These are phyloP conservation scores for Gymnodraco acuticeps DNA, from an alignment of 2,797 vertebrate genomes.

Conservation along the genomic window DNA sequence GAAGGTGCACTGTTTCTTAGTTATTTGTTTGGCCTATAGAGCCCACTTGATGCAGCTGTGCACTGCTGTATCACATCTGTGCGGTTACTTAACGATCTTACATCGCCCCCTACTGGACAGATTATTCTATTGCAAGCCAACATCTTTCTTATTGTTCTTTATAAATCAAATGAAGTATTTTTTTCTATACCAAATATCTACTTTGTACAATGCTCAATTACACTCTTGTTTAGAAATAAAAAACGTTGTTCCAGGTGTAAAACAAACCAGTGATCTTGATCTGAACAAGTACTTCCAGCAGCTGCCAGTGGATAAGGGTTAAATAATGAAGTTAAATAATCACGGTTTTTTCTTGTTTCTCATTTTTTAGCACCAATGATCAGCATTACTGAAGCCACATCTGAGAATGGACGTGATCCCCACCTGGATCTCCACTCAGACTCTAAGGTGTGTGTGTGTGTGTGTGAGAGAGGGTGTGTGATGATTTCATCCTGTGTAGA, in stretches of 20 bases:
- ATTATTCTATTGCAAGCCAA: slow-evolving; percentile 24
- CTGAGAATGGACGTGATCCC: slow-evolving; percentile 73
- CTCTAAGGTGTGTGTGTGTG: slow-evolving; percentile 75
- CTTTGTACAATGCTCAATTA: background rate
- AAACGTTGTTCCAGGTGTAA: background rate
- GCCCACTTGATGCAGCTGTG: slow-evolving; percentile 27
- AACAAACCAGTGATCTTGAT: background rate
- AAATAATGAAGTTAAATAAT: too few relatives aligned
- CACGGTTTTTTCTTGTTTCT: background rate
- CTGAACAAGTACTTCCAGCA: background rate
- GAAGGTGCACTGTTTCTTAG: background rate
- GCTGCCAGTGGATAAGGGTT: background rate
- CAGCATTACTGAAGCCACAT: slow-evolving; percentile 70
- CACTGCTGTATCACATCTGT: background rate
- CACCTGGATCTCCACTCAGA: slow-evolving; percentile 78
- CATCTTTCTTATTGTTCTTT: background rate
- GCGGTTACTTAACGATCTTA: background rate
- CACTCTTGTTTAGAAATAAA: too few relatives aligned
- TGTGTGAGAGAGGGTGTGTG: slow-evolving; percentile 26
- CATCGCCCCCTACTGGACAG: slow-evolving; percentile 64
- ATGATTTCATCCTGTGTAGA: background rate
- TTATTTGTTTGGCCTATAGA: slow-evolving; percentile 9
- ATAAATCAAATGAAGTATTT: background rate
- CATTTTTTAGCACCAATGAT: slow-evolving; percentile 69
- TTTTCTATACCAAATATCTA: background rate